Percentiles rank a stretch among this genome's conserved stretches.
Conservation (phyloP, 2,797 vertebrate genomes). For the Pelodytes ibericus region DNA sequence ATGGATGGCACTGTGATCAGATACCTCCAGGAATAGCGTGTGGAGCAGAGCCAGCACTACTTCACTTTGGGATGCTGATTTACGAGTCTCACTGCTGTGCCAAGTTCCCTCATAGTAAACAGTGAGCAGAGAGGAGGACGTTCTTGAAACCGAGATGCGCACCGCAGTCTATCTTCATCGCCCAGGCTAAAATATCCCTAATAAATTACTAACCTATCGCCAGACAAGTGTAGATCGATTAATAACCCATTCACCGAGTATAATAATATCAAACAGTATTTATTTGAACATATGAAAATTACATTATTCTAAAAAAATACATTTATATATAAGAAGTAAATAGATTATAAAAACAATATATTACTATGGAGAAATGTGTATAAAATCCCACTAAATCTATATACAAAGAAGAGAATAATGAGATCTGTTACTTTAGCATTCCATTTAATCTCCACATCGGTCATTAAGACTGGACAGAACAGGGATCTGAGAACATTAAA, state of each 20-base stretch:
- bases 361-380: neutral
- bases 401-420: neutral
- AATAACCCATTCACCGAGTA: too few species aligned
- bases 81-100: constrained; percentile 69
- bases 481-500: constrained; percentile 7
- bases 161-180: constrained; percentile 16
- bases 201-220: neutral
- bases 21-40: constrained; percentile 76
- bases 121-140: constrained; percentile 56
- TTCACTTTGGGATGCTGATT: constrained; percentile 70
- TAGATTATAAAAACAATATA: too few species aligned
- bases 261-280: too few species aligned
- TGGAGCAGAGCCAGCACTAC: constrained; percentile 70
- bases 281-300: too few species aligned
- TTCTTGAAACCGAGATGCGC: too few species aligned
- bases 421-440: neutral
- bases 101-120: constrained; percentile 72
- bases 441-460: neutral
- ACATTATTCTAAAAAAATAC: neutral
- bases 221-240: too few species aligned
- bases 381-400: neutral
- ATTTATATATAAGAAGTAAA: neutral
- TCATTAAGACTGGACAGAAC: constrained; percentile 4
- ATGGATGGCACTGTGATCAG: constrained; percentile 28
- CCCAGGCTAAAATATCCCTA: too few species aligned